Conservation (phyloP, 2,797 vertebrate species). For the Pelochelys cantorii region DNA sequence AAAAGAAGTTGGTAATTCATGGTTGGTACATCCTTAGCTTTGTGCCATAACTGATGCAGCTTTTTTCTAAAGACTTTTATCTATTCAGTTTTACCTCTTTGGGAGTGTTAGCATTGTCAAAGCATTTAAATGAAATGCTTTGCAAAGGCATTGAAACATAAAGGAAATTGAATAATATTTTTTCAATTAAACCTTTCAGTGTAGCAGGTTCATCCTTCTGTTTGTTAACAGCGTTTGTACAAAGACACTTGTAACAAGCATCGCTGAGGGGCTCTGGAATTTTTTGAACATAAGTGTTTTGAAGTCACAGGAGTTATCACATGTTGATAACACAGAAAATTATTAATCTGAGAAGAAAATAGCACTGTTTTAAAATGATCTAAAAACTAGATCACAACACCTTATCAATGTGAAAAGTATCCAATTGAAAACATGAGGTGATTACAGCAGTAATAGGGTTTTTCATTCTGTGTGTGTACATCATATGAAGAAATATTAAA, state of each 20-base stretch:
- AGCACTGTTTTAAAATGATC: background rate
- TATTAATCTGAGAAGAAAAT: background rate
- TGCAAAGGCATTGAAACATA: background rate
- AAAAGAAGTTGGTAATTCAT: background rate
- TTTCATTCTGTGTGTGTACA: conserved; percentile 14
- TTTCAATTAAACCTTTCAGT: conserved; percentile 11
- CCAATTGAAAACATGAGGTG: conserved; percentile 3
- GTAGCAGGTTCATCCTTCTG: background rate
- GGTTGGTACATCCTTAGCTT: background rate
- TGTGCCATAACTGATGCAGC: background rate
- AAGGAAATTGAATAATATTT: conserved; percentile 19
- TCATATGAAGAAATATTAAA: conserved; percentile 47
- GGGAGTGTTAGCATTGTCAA: background rate
- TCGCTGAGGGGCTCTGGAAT: conserved; percentile 14
- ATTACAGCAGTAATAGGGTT: conserved; percentile 17
- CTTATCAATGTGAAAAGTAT: background rate
- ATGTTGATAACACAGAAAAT: conserved; percentile 10
- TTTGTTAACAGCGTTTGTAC: background rate
- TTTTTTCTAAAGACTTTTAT: background rate
- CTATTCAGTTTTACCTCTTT: background rate
- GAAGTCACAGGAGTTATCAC: conserved; percentile 15
- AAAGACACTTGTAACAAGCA: background rate
- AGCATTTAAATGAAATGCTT: conserved; percentile 15
- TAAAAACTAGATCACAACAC: background rate
- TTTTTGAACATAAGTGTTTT: conserved; percentile 30